Conservation (phyloP, 2,888 invertebrate species). For the Drosophila monieri region DNA sequence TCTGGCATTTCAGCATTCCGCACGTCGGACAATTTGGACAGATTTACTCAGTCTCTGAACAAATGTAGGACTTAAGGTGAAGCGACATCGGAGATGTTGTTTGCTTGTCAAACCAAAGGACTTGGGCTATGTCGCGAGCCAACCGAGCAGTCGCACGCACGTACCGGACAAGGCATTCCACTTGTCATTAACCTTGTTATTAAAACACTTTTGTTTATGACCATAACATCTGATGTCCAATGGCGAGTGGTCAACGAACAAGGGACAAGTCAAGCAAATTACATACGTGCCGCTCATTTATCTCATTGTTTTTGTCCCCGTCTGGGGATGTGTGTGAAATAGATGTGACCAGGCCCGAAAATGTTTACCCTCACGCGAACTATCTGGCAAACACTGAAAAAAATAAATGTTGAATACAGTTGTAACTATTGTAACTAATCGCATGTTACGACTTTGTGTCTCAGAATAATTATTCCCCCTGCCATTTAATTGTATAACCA, state of each 20-base stretch:
- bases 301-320: conserved; percentile 51
- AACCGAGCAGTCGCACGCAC: conserved; percentile 48
- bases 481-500: too few species aligned
- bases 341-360: conserved; percentile 13
- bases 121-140: conserved; percentile 32
- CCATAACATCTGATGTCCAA: conserved; percentile 80
- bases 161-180: conserved; percentile 66
- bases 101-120: conserved; percentile 53
- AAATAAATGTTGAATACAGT: background rate
- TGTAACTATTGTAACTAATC: conserved; percentile 1
- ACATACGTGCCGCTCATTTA: conserved; percentile 82
- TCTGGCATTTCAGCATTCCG: conserved; percentile 46
- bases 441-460: conserved; percentile 45
- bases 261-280: conserved; percentile 71
- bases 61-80: conserved; percentile 33
- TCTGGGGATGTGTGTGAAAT: conserved; percentile 11
- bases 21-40: conserved; percentile 43
- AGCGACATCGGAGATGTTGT: conserved; percentile 53
- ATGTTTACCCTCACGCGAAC: conserved; percentile 38
- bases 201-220: conserved; percentile 80
- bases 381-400: conserved; percentile 12
- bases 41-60: conserved; percentile 33
- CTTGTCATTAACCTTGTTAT: conserved; percentile 83
- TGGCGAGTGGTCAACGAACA: conserved; percentile 20
- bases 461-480: too few species aligned